Evolutionary conservation across 2,113 vertebrate genomes (phyloP).

Genomic region (Spizaetus ornatus): DNA sequence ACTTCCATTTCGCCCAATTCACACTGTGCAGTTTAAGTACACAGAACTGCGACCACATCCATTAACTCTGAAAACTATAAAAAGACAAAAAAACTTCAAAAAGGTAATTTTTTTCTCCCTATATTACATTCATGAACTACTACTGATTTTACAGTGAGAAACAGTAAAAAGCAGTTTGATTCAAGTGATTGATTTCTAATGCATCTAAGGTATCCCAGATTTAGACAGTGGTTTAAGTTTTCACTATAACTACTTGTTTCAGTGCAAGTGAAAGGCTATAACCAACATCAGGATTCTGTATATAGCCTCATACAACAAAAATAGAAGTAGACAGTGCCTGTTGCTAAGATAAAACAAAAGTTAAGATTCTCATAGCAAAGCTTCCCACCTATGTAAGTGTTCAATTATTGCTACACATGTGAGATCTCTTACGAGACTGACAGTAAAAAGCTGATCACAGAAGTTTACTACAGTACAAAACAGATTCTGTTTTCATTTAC

Average conservation of each 20-base stretch:
- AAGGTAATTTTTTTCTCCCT: not conserved
- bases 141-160: not conserved
- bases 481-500: not conserved
- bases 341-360: not conserved
- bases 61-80: not conserved
- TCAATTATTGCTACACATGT: not conserved
- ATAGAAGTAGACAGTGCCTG: not conserved
- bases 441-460: not conserved
- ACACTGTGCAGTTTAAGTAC: not conserved
- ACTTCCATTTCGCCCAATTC: not conserved
- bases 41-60: not conserved
- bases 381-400: fast-evolving
- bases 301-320: not conserved
- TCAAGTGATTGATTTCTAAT: not conserved
- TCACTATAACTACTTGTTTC: not conserved
- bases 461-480: not conserved
- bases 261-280: not conserved
- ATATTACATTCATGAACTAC: not conserved
- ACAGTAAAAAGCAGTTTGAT: not conserved
- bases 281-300: not conserved
- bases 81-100: not conserved
- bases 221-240: not conserved
- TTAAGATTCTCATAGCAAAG: not conserved
- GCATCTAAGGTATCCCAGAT: not conserved
- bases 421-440: too few relatives aligned